Conservation (phyloP, 2,113 vertebrate species). For the Rhinoptilus africanus region DNA sequence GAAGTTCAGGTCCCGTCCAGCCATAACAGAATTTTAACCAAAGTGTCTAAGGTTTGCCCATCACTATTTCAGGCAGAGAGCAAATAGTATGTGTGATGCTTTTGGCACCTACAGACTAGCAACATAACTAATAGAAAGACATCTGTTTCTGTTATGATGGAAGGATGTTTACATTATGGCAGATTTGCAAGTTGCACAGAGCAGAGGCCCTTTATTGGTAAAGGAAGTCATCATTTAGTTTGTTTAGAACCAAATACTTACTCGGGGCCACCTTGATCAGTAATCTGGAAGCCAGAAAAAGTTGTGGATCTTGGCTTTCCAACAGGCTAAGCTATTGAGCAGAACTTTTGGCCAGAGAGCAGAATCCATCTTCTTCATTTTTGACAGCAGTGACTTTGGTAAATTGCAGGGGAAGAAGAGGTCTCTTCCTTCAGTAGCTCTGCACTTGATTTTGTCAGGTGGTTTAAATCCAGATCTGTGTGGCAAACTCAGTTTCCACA, state of each 20-base stretch:
- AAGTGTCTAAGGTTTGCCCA: neutral
- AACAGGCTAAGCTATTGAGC: constrained; percentile 29
- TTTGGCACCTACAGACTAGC: constrained; percentile 43
- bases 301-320: constrained; percentile 52
- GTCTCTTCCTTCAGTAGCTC: constrained; percentile 49
- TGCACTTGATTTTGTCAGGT: constrained; percentile 43
- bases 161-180: constrained; percentile 54
- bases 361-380: constrained; percentile 52
- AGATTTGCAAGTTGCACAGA: constrained; percentile 29
- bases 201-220: neutral
- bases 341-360: constrained; percentile 12
- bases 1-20: neutral
- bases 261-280: constrained; percentile 21
- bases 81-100: constrained; percentile 32
- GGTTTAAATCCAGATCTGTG: constrained; percentile 28
- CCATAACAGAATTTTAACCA: constrained; percentile 40
- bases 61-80: neutral
- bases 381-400: constrained; percentile 27
- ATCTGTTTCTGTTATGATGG: constrained; percentile 60
- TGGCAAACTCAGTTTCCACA: neutral
- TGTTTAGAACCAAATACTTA: constrained; percentile 44
- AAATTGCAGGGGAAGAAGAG: constrained; percentile 36
- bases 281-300: constrained; percentile 30
- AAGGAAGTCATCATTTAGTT: constrained; percentile 32
- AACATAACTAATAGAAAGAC: constrained; percentile 36